Conservation (phyloP, 2,797 vertebrate species). For the Chiloscyllium punctatum region DNA sequence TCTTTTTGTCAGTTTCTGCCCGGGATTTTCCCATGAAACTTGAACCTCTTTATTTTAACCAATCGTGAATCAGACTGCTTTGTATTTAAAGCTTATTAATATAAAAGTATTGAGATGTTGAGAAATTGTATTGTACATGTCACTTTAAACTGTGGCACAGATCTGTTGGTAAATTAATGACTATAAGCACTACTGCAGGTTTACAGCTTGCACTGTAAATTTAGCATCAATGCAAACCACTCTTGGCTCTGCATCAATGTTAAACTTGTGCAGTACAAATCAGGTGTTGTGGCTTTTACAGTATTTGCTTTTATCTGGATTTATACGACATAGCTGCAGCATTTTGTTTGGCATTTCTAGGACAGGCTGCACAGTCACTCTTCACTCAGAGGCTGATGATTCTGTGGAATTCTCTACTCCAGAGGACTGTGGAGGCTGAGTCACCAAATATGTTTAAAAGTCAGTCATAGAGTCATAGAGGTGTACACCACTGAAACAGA, state of each 20-base stretch:
- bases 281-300: background rate
- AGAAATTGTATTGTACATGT: background rate
- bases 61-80: background rate
- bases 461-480: no score
- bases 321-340: background rate
- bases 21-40: background rate
- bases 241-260: background rate
- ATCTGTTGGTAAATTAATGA: background rate
- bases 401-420: no score
- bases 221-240: background rate
- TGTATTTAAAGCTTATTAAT: background rate
- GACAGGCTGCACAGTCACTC: background rate
- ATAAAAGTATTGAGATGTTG: background rate
- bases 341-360: background rate
- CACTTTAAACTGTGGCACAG: background rate
- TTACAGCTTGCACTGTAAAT: background rate
- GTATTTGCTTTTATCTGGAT: background rate
- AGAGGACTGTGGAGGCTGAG: no score
- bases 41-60: background rate
- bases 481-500: no score
- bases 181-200: background rate
- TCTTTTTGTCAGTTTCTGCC: background rate
- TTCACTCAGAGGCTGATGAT: no score
- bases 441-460: no score
- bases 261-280: background rate